phyloP scores from a whole-genome alignment of 2,888 invertebrate genomes.

The Iselma pallidipennis region DNA sequence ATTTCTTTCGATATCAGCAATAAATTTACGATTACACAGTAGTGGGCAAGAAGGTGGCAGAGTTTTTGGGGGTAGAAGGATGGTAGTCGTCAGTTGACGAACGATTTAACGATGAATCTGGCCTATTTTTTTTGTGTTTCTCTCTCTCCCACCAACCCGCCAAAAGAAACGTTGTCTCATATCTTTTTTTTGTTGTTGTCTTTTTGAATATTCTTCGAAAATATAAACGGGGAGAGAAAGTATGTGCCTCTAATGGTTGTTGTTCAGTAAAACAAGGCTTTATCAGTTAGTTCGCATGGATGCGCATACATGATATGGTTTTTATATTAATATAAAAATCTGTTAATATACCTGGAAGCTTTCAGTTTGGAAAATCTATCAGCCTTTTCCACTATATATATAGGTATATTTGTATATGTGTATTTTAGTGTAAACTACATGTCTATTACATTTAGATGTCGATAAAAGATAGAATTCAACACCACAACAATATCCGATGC shows the following conservation, averaged over 20 bases:
- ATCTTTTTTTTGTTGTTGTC: background rate
- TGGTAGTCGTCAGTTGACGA: no score
- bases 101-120: no score
- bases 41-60: background rate
- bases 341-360: background rate
- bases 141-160: background rate
- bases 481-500: background rate
- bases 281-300: slow-evolving; percentile 8
- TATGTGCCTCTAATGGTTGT: background rate
- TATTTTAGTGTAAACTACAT: background rate
- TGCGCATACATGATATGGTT: slow-evolving; percentile 7
- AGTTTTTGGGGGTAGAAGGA: background rate
- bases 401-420: no score
- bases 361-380: background rate
- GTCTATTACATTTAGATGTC: background rate
- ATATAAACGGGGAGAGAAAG: background rate
- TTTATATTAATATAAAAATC: background rate
- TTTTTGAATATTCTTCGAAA: background rate
- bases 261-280: slow-evolving; percentile 4
- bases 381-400: background rate
- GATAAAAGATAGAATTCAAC: background rate
- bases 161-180: background rate
- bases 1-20: background rate
- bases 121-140: no score
- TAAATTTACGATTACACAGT: background rate